Conservation (phyloP, 2,888 invertebrate species). For the Noctua janthina region DNA sequence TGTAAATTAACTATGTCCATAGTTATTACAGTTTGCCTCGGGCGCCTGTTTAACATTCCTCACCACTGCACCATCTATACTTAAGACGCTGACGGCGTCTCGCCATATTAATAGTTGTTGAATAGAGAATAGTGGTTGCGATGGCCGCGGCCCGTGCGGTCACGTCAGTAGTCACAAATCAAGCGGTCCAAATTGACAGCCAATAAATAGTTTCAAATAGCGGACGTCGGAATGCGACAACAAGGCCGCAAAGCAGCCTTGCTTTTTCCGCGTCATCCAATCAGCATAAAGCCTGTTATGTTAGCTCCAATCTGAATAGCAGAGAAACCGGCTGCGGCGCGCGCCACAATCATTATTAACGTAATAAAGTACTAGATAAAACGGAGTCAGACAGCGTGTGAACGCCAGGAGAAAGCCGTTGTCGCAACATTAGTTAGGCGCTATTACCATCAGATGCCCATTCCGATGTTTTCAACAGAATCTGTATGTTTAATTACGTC, state of each 20-base stretch:
- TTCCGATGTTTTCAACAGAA: slow-evolving; percentile 76
- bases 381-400: slow-evolving; percentile 88
- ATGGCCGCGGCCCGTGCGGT: slow-evolving; percentile 51
- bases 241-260: slow-evolving; percentile 88
- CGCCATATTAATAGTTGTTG: slow-evolving; percentile 70
- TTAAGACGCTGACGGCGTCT: slow-evolving; percentile 71
- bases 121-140: slow-evolving; percentile 61
- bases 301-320: slow-evolving; percentile 82
- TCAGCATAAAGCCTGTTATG: slow-evolving; percentile 84
- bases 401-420: slow-evolving; percentile 87
- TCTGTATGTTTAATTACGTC: slow-evolving; percentile 76
- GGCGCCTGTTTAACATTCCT: slow-evolving; percentile 77
- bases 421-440: slow-evolving; percentile 85
- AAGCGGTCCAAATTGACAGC: slow-evolving; percentile 79
- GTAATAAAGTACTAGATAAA: slow-evolving; percentile 89
- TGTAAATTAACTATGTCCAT: slow-evolving; percentile 78
- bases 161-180: slow-evolving; percentile 73
- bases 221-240: slow-evolving; percentile 84
- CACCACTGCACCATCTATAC: slow-evolving; percentile 68
- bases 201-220: slow-evolving; percentile 82
- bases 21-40: slow-evolving; percentile 75
- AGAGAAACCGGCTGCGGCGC: slow-evolving; percentile 86
- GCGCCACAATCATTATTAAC: slow-evolving; percentile 88
- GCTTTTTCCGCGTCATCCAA: slow-evolving; percentile 88
- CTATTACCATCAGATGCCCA: slow-evolving; percentile 80